These are phyloP conservation scores for Auanema sp. DNA, from an alignment of 2,888 invertebrate genomes.

Conservation along the genomic window DNA sequence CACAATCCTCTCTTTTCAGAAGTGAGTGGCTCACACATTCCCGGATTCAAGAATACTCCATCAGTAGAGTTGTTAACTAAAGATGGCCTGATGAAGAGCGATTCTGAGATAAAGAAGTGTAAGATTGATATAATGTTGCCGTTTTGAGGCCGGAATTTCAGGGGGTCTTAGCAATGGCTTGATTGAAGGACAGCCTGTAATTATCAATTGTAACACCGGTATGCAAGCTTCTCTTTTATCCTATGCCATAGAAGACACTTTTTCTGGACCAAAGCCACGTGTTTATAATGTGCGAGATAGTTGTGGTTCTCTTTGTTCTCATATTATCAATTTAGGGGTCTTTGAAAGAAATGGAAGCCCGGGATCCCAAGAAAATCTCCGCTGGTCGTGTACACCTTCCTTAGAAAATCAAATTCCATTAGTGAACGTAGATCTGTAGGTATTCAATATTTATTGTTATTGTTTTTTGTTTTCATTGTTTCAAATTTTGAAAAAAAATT, in stretches of 20 bases:
- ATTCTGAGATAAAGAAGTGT: slow-evolving; percentile 32
- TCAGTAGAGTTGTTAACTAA: slow-evolving; percentile 35
- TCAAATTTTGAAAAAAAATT: background rate
- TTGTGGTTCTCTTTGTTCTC: background rate
- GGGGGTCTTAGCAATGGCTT: slow-evolving; percentile 22
- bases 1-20: slow-evolving; percentile 19
- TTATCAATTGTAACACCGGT: slow-evolving; percentile 46
- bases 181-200: slow-evolving; percentile 18
- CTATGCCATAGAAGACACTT: slow-evolving; percentile 34
- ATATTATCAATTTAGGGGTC: slow-evolving; percentile 39
- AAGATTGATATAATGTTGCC: slow-evolving; percentile 5
- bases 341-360: slow-evolving; percentile 54
- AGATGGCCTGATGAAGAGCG: slow-evolving; percentile 32
- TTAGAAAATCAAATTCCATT: background rate
- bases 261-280: slow-evolving; percentile 25
- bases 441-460: slow-evolving; percentile 2
- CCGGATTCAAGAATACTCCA: slow-evolving; percentile 49
- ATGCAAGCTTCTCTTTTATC: slow-evolving; percentile 44
- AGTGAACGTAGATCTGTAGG: background rate
- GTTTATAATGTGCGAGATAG: slow-evolving; percentile 31
- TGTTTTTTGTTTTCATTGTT: slow-evolving; percentile 1
- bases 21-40: slow-evolving; percentile 44
- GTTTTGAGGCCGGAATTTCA: slow-evolving; percentile 10
- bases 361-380: slow-evolving; percentile 53
- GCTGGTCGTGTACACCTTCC: slow-evolving; percentile 47